A percentile compares a stretch with the other conserved stretches of the same genome.
These are phyloP conservation scores for Conus canariensis DNA, from an alignment of 2,888 invertebrate species.

Conservation along the genomic window DNA sequence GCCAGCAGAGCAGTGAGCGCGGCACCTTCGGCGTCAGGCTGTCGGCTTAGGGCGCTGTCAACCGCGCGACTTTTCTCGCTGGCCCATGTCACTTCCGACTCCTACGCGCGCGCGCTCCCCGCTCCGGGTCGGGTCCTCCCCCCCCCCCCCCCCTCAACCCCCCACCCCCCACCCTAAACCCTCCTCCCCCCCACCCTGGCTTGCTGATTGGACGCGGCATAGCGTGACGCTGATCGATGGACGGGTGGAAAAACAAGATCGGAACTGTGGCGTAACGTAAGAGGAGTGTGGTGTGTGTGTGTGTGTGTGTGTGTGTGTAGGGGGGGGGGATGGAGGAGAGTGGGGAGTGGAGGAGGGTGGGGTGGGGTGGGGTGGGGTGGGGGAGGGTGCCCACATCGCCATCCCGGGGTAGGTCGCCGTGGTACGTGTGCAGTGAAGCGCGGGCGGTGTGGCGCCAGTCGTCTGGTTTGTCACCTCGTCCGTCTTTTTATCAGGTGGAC, in stretches of 20 bases:
- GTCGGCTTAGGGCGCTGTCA: neutral
- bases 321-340: too few species aligned
- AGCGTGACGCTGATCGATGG: slow-evolving; percentile 7
- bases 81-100: neutral
- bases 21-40: slow-evolving; percentile 5
- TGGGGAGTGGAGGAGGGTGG: too few species aligned
- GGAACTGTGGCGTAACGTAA: neutral
- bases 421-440: slow-evolving; percentile 10
- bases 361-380: too few species aligned
- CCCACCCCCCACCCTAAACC: too few species aligned
- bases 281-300: neutral
- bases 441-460: neutral
- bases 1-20: neutral
- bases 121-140: too few species aligned
- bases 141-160: too few species aligned
- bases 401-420: neutral
- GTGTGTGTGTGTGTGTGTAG: too few species aligned
- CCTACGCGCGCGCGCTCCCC: neutral
- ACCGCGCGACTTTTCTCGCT: neutral
- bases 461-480: neutral
- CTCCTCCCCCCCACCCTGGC: too few species aligned
- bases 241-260: neutral
- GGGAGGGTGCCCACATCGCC: too few species aligned
- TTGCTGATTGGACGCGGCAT: neutral
- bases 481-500: neutral